Evolutionary conservation across 2,113 vertebrate genomes (phyloP).

Genomic region (pig (Sus scrofa)): DNA sequence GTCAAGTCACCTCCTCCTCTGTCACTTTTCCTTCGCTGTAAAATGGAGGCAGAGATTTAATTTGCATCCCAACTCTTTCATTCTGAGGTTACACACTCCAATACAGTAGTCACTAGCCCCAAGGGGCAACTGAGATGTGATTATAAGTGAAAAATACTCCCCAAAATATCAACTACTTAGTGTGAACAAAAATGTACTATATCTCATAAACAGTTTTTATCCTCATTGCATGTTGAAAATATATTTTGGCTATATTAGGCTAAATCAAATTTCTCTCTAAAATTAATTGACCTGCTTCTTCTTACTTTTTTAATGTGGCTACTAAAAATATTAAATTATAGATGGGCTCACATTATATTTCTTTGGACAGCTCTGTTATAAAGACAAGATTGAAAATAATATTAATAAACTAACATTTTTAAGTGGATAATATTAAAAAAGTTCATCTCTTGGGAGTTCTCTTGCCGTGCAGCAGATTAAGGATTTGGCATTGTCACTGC

Average conservation of each 20-base stretch:
- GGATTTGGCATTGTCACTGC: no score
- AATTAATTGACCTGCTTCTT: background rate
- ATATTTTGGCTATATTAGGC: background rate
- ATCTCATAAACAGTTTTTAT: background rate
- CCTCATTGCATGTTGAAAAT: background rate
- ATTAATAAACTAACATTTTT: no score
- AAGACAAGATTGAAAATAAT: conserved; percentile 6
- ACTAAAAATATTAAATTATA: background rate
- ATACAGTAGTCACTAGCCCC: background rate
- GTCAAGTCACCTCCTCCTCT: background rate
- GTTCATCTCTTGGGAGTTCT: no score
- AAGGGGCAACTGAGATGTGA: background rate
- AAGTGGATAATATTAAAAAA: no score
- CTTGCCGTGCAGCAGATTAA: no score
- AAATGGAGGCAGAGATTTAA: background rate
- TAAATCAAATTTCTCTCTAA: conserved; percentile 31
- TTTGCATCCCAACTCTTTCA: background rate
- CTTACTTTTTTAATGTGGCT: conserved; percentile 1
- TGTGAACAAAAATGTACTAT: background rate
- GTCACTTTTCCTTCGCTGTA: background rate
- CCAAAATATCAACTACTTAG: background rate
- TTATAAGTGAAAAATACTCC: background rate
- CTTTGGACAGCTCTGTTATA: background rate
- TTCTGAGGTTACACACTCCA: background rate
- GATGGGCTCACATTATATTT: background rate